A percentile compares a stretch with the other conserved stretches of the same genome.
Evolutionary conservation across 1,140 invertebrate species (phyloP).

Genomic region (Drosophila pandora): DNA sequence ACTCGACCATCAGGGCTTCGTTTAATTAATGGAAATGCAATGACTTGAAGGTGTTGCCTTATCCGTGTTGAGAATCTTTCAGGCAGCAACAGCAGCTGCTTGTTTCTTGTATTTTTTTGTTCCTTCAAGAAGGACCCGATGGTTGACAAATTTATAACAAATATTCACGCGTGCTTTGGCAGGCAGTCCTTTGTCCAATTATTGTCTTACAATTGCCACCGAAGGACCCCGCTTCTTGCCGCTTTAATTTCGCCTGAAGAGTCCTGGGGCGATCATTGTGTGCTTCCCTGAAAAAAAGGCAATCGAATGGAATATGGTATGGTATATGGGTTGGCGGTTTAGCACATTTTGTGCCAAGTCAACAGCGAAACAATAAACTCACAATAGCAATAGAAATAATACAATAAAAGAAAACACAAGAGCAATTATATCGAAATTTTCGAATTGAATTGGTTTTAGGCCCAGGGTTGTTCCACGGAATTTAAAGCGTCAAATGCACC

Average conservation of each 20-base stretch:
- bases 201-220: constrained; percentile 74
- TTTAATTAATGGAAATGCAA: constrained; percentile 81
- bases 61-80: constrained; percentile 54
- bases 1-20: constrained; percentile 33
- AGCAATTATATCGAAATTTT: constrained; percentile 78
- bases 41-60: constrained; percentile 61
- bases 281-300: constrained; percentile 54
- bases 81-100: constrained; percentile 26
- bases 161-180: constrained; percentile 81
- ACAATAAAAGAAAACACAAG: constrained; percentile 55
- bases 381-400: constrained; percentile 20
- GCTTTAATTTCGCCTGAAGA: constrained; percentile 64
- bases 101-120: constrained; percentile 1
- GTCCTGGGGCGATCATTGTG: constrained; percentile 34
- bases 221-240: constrained; percentile 38
- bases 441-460: constrained; percentile 49
- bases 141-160: constrained; percentile 80
- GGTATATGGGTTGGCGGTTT: constrained; percentile 43
- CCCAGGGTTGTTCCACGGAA: constrained; percentile 62
- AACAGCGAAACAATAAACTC: constrained; percentile 43
- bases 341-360: constrained; percentile 71
- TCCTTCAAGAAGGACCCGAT: constrained; percentile 8
- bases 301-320: constrained; percentile 25
- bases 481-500: constrained; percentile 77
- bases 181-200: constrained; percentile 73